phyloP scores from a whole-genome alignment of 1,140 invertebrate species.

The Pogonognathellus flavescens region DNA sequence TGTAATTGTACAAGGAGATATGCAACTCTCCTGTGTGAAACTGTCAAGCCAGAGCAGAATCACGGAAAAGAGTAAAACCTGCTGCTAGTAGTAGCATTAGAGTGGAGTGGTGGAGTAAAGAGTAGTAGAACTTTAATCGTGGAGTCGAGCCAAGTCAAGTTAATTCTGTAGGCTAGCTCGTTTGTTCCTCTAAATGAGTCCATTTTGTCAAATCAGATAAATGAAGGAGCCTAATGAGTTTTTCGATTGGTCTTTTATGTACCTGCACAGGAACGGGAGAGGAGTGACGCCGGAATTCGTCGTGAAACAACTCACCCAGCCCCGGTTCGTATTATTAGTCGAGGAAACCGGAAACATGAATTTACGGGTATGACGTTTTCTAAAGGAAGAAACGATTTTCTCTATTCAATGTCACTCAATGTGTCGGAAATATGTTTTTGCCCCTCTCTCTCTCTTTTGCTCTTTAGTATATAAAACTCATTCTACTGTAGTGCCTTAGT shows the following conservation, averaged over 20 bases:
- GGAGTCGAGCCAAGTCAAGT: slow-evolving; percentile 25
- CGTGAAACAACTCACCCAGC: slow-evolving; percentile 65
- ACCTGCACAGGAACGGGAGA: slow-evolving; percentile 45
- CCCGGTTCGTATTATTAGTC: slow-evolving; percentile 64
- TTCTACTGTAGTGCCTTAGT: not conserved
- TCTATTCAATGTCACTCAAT: slow-evolving; percentile 53
- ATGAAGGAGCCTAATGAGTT: slow-evolving; percentile 55
- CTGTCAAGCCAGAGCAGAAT: slow-evolving; percentile 23
- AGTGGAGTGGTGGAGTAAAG: too few relatives aligned
- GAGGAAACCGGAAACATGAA: slow-evolving; percentile 67
- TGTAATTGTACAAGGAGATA: slow-evolving; percentile 28
- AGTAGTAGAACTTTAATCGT: slow-evolving; percentile 20
- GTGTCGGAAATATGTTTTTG: slow-evolving; percentile 52
- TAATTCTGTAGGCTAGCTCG: slow-evolving; percentile 37
- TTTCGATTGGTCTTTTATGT: slow-evolving; percentile 53
- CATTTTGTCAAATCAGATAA: slow-evolving; percentile 56
- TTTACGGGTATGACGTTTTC: slow-evolving; percentile 61
- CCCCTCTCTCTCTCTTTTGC: slow-evolving; percentile 20
- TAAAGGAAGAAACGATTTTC: slow-evolving; percentile 46
- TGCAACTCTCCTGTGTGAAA: slow-evolving; percentile 14
- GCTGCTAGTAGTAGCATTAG: not conserved
- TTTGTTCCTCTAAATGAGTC: slow-evolving; percentile 54
- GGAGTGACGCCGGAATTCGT: slow-evolving; percentile 62
- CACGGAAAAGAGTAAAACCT: slow-evolving; percentile 1
- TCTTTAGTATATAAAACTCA: not conserved